Evolutionary conservation across 2,113 vertebrate genomes (phyloP), one percentile per base, ranked within the genome.

Genomic region (Dicrurus megarhynchus): DNA sequence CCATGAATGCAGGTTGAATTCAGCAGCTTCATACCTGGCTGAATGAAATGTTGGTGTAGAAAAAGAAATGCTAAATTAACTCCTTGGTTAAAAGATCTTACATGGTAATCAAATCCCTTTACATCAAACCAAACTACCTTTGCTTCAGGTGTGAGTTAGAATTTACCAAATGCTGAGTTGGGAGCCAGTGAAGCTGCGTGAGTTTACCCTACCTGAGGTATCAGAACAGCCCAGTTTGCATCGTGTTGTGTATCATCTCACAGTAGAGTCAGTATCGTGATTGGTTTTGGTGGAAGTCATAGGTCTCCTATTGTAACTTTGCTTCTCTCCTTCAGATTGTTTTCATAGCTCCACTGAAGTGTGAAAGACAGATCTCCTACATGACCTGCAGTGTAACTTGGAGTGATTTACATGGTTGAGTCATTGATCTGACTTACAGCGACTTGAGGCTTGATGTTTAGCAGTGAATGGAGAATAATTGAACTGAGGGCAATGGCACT

Each of bases 201-300:
- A 55, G 21, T 50, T 85, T 69, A 33, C 14, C 32, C 35, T 28
- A 39, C 12, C 24, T 73, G 8, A 80, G 50, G 11, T 13, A 67
- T 4, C 18, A 14, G 46, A 44, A 23, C 26, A 44, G 6, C 24
- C 11, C 8, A 11, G 16, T 42, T 69, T 44, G 12, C 19, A 28
- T 37, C 17, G 3, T 1, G 1, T 6, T 18, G 6, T 18, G 7
- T 32, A 16, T 33, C 9, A 4, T 49, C 63, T 53, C 30, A 1
- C 24, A 13, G 14, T 3, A 50, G 57, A 41, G 46, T 46, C 61
- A 47, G 13, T 30, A 16, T 57, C 0, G 0, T 59, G 22, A 5
- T 2, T 60, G 37, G 5, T 74, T 81, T 88, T 42, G 63, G 60
- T 7, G 2, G 14, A 80, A 86, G n/a, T 49, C 37, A 11, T 7